These are phyloP conservation scores for Xenentodon cancila DNA, from an alignment of 2,797 vertebrate genomes.

Conservation along the genomic window DNA sequence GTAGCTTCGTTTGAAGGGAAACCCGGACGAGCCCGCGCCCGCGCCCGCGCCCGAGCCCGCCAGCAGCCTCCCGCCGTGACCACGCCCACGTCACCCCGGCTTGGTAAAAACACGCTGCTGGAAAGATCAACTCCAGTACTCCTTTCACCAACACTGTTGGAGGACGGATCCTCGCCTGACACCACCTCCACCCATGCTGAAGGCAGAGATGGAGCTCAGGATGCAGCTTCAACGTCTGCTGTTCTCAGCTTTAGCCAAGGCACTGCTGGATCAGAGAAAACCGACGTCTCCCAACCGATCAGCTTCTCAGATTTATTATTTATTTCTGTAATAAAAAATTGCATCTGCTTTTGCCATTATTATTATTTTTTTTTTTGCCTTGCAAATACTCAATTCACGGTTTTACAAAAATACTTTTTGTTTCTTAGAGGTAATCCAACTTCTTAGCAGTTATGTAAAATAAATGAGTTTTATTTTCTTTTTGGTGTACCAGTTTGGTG, in stretches of 20 bases:
- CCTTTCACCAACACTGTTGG: constrained; percentile 91
- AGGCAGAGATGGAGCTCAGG: constrained; percentile 50
- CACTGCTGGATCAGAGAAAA: constrained; percentile 80
- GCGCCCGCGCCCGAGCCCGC: constrained; percentile 76
- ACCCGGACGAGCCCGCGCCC: too few relatives aligned
- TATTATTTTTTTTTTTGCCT: constrained; percentile 49
- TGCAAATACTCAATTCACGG: constrained; percentile 79
- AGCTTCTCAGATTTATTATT: constrained; percentile 50
- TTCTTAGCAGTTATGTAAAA: constrained; percentile 78
- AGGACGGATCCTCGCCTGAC: constrained; percentile 64
- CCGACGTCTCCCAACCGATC: constrained; percentile 59
- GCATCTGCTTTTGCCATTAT: constrained; percentile 59
- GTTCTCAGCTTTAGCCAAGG: constrained; percentile 81
- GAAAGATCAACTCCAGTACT: constrained; percentile 78
- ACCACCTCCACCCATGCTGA: constrained; percentile 32
- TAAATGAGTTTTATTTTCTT: constrained; percentile 61
- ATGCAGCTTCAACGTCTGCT: constrained; percentile 69
- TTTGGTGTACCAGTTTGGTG: constrained; percentile 88
- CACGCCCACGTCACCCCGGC: constrained; percentile 65
- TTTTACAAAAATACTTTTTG: constrained; percentile 83
- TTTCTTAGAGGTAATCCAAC: constrained; percentile 85
- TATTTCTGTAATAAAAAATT: constrained; percentile 36
- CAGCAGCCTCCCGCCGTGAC: constrained; percentile 55
- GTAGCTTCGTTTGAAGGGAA: constrained; percentile 37
- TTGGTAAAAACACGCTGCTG: constrained; percentile 67